Evolutionary conservation across 1,140 invertebrate genomes (phyloP).

Genomic region (Diploscapter pachys): DNA sequence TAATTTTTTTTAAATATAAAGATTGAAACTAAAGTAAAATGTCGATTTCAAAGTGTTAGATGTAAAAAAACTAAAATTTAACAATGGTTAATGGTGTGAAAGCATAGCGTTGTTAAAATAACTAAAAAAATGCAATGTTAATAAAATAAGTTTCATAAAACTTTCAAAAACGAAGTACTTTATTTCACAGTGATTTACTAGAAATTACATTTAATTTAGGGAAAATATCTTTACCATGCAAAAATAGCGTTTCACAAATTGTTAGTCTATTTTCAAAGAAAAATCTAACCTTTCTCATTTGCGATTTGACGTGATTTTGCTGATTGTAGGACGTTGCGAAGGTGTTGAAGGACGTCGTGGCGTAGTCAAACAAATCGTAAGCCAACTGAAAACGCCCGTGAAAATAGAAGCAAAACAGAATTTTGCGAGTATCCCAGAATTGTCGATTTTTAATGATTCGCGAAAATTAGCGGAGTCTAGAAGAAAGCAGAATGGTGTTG

Average conservation of each 20-base stretch:
- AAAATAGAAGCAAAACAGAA: slow-evolving; percentile 19
- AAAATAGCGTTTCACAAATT: too few species aligned
- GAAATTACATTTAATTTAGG: too few species aligned
- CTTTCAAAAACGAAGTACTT: too few species aligned
- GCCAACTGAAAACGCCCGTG: slow-evolving; percentile 33
- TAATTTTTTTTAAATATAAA: background rate
- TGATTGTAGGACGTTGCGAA: background rate
- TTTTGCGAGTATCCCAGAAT: slow-evolving; percentile 24
- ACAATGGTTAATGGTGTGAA: background rate
- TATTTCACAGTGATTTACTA: too few species aligned
- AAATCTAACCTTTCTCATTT: too few species aligned
- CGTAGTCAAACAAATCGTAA: slow-evolving; percentile 36
- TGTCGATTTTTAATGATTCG: background rate
- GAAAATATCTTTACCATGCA: too few species aligned
- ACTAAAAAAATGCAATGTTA: too few species aligned
- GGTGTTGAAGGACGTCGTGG: slow-evolving; percentile 22
- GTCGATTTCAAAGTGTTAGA: background rate
- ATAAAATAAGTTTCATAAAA: too few species aligned
- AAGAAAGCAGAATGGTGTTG: too few species aligned
- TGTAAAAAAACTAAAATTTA: slow-evolving; percentile 1
- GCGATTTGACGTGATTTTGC: too few species aligned
- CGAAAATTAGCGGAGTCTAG: too few species aligned
- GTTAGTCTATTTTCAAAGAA: too few species aligned
- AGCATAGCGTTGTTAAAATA: slow-evolving; percentile 1
- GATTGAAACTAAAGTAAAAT: slow-evolving; percentile 16